phyloP scores from a whole-genome alignment of 2,113 vertebrate genomes.

The Antidorcas marsupialis region DNA sequence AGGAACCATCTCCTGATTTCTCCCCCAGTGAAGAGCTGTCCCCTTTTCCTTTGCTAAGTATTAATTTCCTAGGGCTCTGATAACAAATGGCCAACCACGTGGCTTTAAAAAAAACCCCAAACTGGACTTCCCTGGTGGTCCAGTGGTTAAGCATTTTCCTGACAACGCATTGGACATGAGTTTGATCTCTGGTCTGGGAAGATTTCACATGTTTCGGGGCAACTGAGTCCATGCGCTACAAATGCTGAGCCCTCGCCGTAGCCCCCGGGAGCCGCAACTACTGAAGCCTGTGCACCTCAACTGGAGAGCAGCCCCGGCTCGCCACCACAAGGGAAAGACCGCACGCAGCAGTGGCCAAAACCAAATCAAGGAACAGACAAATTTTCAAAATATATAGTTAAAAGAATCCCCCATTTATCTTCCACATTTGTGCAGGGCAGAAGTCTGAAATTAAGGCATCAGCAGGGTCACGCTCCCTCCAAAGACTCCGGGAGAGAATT shows the following conservation, averaged over 20 bases:
- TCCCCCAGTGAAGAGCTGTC: rapidly evolving
- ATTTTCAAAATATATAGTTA: not conserved
- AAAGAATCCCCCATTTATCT: not conserved
- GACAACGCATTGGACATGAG: not conserved
- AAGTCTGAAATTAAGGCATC: not conserved
- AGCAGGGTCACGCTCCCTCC: not conserved
- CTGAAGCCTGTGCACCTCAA: not conserved
- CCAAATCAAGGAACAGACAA: not conserved
- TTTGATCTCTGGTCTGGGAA: not conserved
- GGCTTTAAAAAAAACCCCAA: not conserved
- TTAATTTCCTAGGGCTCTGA: not conserved
- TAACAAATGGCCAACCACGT: not conserved
- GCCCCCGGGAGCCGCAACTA: not conserved
- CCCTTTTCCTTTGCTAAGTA: not conserved
- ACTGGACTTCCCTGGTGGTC: not conserved
- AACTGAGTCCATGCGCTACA: not conserved
- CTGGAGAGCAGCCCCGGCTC: not conserved
- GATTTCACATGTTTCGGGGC: not conserved
- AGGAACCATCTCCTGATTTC: not conserved
- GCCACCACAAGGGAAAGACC: rapidly evolving
- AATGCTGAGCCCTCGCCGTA: not conserved
- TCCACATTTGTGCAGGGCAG: not conserved
- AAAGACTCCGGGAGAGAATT: not conserved
- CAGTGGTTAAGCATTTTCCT: not conserved
- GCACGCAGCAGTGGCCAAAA: not conserved